Percentiles rank a stretch among this genome's conserved stretches.
Conservation (phyloP, 2,797 vertebrate species). For the Brotula barbata region DNA sequence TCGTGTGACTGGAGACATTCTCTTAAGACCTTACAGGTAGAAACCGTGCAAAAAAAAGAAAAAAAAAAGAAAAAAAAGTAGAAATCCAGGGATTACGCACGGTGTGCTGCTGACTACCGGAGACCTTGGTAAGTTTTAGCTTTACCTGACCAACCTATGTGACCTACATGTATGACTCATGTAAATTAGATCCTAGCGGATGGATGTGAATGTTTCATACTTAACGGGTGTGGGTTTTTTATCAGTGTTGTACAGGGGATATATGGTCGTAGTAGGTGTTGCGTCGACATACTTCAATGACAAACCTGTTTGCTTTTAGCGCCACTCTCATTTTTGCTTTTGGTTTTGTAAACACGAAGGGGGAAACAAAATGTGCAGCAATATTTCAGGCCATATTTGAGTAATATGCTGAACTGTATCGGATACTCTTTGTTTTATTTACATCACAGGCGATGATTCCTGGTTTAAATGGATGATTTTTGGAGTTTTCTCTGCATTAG, state of each 20-base stretch:
- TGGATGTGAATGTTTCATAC: constrained; percentile 69
- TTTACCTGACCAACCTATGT: constrained; percentile 40
- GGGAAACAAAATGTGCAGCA: constrained; percentile 42
- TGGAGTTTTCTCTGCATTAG: constrained; percentile 45
- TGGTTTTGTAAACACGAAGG: constrained; percentile 21
- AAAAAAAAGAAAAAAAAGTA: constrained; percentile 38
- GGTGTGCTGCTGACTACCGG: constrained; percentile 43
- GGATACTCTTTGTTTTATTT: constrained; percentile 37
- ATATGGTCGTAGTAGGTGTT: constrained; percentile 26
- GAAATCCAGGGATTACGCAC: constrained; percentile 66
- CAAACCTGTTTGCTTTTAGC: constrained; percentile 33
- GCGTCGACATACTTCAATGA: constrained; percentile 25
- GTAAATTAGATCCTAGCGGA: constrained; percentile 30
- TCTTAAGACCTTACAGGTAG: constrained; percentile 37
- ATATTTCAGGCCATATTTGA: constrained; percentile 49
- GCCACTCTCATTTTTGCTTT: constrained; percentile 22
- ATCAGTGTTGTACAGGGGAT: constrained; percentile 36
- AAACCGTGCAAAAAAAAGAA: constrained; percentile 35
- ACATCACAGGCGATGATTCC: constrained; percentile 32
- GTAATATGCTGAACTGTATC: constrained; percentile 27
- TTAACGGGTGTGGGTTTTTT: constrained; percentile 53
- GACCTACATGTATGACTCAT: constrained; percentile 39
- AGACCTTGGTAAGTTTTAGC: constrained; percentile 54
- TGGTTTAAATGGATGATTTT: constrained; percentile 38
- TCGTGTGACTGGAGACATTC: constrained; percentile 32